phyloP scores from a whole-genome alignment of 1,140 invertebrate species.

The Pollicipes pollicipes region DNA sequence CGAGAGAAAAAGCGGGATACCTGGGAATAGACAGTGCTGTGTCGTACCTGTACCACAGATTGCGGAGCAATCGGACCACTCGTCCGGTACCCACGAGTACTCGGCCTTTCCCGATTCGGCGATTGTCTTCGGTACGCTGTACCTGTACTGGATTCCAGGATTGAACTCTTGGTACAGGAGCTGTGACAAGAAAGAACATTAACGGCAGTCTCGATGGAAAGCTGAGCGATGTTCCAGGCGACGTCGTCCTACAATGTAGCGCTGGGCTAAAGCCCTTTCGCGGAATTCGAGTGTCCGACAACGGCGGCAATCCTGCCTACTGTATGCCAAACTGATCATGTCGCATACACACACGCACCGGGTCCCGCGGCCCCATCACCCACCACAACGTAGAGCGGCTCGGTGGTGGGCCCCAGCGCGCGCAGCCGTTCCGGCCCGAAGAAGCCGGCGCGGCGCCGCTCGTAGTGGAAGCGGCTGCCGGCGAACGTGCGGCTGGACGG shows the following conservation, averaged over 20 bases:
- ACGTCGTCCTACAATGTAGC: too few relatives aligned
- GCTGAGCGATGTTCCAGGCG: too few relatives aligned
- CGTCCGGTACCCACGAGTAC: slow-evolving; percentile 44
- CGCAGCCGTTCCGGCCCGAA: slow-evolving; percentile 61
- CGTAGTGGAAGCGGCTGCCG: slow-evolving; percentile 70
- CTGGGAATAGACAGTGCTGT: too few relatives aligned
- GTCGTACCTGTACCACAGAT: slow-evolving; percentile 66
- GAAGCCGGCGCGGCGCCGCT: slow-evolving; percentile 55
- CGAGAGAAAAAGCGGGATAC: too few relatives aligned
- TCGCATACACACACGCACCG: too few relatives aligned
- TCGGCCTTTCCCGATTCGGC: slow-evolving; percentile 37
- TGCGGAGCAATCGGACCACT: slow-evolving; percentile 58
- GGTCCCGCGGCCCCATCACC: slow-evolving; percentile 23
- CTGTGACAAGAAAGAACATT: slow-evolving; percentile 27
- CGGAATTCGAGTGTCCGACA: too few relatives aligned
- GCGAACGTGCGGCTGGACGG: slow-evolving; percentile 57
- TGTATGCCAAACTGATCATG: too few relatives aligned
- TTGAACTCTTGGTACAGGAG: slow-evolving; percentile 68
- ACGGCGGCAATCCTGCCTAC: too few relatives aligned
- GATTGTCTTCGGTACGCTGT: slow-evolving; percentile 60
- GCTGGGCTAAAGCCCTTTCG: too few relatives aligned
- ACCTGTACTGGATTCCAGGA: slow-evolving; percentile 73
- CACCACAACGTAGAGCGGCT: slow-evolving; percentile 71
- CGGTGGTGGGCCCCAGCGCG: slow-evolving; percentile 65
- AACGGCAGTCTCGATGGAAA: too few relatives aligned